Evolutionary conservation across 2,113 vertebrate genomes (phyloP).

Genomic region (Otocyon megalotis): DNA sequence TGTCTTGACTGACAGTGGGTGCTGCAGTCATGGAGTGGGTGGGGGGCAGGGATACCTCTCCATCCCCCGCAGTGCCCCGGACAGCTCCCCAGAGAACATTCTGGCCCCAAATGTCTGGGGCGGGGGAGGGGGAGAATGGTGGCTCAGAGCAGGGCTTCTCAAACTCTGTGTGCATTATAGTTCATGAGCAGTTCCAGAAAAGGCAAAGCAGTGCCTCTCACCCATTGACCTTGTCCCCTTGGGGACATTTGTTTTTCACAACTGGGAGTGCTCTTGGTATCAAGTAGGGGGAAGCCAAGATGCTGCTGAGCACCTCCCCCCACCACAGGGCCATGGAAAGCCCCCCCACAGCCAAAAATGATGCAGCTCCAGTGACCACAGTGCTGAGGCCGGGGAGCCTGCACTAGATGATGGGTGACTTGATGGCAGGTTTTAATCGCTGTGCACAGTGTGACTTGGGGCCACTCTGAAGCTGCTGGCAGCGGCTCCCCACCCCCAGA

Average conservation of each 20-base stretch:
- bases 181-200: not conserved
- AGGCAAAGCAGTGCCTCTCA: not conserved
- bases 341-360: not conserved
- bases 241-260: not conserved
- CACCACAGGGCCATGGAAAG: not conserved
- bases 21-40: not conserved
- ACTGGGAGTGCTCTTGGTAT: not conserved
- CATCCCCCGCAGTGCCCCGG: not conserved
- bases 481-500: not conserved
- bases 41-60: not conserved
- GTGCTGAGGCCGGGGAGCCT: not conserved
- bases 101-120: not conserved
- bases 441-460: not conserved
- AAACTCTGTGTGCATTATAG: not conserved
- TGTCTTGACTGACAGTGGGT: not conserved
- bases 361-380: not conserved
- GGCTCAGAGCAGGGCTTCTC: not conserved
- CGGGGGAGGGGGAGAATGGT: not conserved
- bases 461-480: not conserved
- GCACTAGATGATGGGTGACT: rapidly evolving
- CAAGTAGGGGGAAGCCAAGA: not conserved
- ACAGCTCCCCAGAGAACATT: not conserved
- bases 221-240: not conserved
- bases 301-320: not conserved
- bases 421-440: not conserved